Conservation (phyloP, 2,888 invertebrate species). For the Leptopilina syphax region DNA sequence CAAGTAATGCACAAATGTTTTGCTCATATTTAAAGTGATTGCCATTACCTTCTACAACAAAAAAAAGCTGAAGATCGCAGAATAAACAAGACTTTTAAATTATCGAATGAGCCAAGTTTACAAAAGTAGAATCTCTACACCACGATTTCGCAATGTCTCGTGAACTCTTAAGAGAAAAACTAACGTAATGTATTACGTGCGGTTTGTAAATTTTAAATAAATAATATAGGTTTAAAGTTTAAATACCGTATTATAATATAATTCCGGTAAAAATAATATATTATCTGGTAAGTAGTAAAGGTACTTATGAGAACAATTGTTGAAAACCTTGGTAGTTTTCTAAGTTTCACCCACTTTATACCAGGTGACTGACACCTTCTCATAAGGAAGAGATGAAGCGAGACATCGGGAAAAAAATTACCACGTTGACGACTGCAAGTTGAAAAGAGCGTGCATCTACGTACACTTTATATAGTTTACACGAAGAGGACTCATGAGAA, state of each 20-base stretch:
- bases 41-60: neutral
- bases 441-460: conserved; percentile 6
- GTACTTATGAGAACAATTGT: neutral
- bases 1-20: too few species aligned
- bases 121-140: conserved; percentile 26
- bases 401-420: conserved; percentile 12
- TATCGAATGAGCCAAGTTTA: neutral
- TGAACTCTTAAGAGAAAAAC: conserved; percentile 3
- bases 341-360: conserved; percentile 24
- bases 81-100: conserved; percentile 4
- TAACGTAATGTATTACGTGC: conserved; percentile 27
- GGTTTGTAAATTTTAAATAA: neutral
- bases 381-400: conserved; percentile 6
- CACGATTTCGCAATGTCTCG: conserved; percentile 14
- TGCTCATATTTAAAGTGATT: neutral
- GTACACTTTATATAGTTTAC: neutral
- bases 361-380: neutral
- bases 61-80: neutral
- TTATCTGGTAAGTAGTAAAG: too few species aligned
- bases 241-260: too few species aligned
- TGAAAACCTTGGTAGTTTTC: neutral
- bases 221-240: too few species aligned
- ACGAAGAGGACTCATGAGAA: conserved; percentile 25
- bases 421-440: conserved; percentile 1
- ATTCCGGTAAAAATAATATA: too few species aligned